Evolutionary conservation across 1,140 invertebrate genomes (phyloP), one percentile per base, ranked within the genome.

Genomic region (Zeugodacus cucurbitae): DNA sequence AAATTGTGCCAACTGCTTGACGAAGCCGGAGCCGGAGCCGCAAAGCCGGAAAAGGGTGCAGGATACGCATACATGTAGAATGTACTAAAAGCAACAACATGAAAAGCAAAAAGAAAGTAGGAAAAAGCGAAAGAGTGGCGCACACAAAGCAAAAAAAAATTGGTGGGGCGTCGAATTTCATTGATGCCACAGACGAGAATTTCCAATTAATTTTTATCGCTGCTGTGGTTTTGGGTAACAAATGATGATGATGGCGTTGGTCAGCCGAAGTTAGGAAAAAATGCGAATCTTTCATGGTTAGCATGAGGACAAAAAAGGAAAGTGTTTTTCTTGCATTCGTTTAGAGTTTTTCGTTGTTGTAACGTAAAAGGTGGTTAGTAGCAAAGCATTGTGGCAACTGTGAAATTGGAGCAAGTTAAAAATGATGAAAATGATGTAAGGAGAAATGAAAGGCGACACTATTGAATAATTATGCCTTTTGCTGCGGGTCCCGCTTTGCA

Each of bases 131-230:
- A 44, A 48, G 74, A 20, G 44, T 29, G 14, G 5, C 14, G 7
- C 41, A 74, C n/a, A 41, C n/a, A n/a, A n/a, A n/a, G n/a, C n/a
- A 41, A 29, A 48, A 74, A 74, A 74, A 70, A 82, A 29, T 82
- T 10, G 74, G 5, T 3, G 4, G 74, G 74, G 41, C 74, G 26
- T 82, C 37, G 22, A 82, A 48, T 82, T 82, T 82, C 74, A 82
- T 82, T 82, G 74, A 82, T 82, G 74, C 74, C 41, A 82, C 74
- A 17, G 74, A 82, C 74, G 74, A 82, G 74, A 82, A 82, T 48
- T 82, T 82, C 74, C 74, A 82, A 82, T 82, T 82, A 82, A 82
- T 82, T 82, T 82, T 82, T 44, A 82, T 82, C n/a, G 74, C 41
- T 82, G 74, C 74, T 82, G 74, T 82, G 74, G 74, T 48, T 48